Evolutionary conservation across 1,140 invertebrate species (phyloP).

Genomic region (Theocolax elegans): DNA sequence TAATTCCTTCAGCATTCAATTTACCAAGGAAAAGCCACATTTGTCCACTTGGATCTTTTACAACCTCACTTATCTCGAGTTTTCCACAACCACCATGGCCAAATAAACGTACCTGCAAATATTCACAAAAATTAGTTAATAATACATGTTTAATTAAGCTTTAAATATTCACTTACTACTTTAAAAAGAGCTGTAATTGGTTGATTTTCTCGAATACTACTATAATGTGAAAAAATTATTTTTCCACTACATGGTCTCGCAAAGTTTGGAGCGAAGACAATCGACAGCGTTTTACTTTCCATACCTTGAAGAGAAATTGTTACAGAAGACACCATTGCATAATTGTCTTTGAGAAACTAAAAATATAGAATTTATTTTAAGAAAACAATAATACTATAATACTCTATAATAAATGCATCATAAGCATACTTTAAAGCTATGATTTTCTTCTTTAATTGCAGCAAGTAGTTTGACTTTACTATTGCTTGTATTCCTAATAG

Average conservation of each 20-base stretch:
- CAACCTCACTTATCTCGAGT: slow-evolving; percentile 63
- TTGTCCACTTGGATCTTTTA: slow-evolving; percentile 66
- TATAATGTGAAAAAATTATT: slow-evolving; percentile 64
- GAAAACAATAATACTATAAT: slow-evolving; percentile 10
- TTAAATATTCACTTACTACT: slow-evolving; percentile 51
- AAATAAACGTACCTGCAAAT: slow-evolving; percentile 58
- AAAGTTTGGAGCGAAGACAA: slow-evolving; percentile 63
- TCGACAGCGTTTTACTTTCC: slow-evolving; percentile 63
- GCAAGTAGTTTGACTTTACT: slow-evolving; percentile 66
- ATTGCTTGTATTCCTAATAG: slow-evolving; percentile 66
- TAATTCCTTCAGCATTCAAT: slow-evolving; percentile 58
- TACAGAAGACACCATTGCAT: slow-evolving; percentile 48
- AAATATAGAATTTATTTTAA: slow-evolving; percentile 35
- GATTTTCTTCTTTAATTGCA: slow-evolving; percentile 57
- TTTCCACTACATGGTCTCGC: slow-evolving; percentile 63
- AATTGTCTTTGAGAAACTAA: slow-evolving; percentile 60
- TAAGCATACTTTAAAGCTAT: slow-evolving; percentile 57
- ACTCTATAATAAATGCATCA: slow-evolving; percentile 4
- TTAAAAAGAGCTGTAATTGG: slow-evolving; percentile 54
- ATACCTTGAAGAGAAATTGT: slow-evolving; percentile 62
- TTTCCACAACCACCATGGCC: slow-evolving; percentile 67
- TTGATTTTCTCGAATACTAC: slow-evolving; percentile 51
- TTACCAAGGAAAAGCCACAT: slow-evolving; percentile 67
- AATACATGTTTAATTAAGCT: not conserved
- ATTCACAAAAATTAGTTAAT: slow-evolving; percentile 1